Conservation (phyloP, 2,888 invertebrate genomes). For the Phyllotreta striolata region DNA sequence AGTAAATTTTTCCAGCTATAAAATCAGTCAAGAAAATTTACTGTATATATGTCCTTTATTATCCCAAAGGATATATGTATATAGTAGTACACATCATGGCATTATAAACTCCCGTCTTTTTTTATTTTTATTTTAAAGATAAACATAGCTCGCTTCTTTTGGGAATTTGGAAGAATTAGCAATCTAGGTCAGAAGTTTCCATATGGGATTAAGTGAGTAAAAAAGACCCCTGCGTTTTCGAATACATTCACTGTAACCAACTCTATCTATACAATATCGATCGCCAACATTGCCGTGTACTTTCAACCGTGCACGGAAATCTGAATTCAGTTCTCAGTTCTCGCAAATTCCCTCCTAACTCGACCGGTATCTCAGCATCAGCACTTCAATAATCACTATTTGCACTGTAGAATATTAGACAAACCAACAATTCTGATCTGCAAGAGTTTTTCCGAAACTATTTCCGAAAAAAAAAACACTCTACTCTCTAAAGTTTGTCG, state of each 20-base stretch:
- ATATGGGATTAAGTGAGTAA: slow-evolving; percentile 9
- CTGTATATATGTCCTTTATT: slow-evolving; percentile 4
- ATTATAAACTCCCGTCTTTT: slow-evolving; percentile 3
- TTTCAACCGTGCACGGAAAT: slow-evolving; percentile 19
- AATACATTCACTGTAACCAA: slow-evolving; percentile 38
- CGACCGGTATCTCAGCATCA: slow-evolving; percentile 13
- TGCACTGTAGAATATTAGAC: slow-evolving; percentile 9
- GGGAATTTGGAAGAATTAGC: slow-evolving; percentile 3
- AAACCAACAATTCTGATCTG: slow-evolving; percentile 10
- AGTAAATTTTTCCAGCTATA: slow-evolving; percentile 18
- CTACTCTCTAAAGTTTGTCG: too few relatives aligned
- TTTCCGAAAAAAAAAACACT: too few relatives aligned
- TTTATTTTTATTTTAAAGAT: neutral
- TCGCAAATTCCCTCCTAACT: neutral
- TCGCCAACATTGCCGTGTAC: slow-evolving; percentile 20
- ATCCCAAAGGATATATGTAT: neutral
- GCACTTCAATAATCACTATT: slow-evolving; percentile 15
- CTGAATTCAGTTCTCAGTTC: slow-evolving; percentile 17
- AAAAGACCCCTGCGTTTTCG: slow-evolving; percentile 41
- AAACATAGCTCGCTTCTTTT: neutral
- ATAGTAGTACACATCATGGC: neutral
- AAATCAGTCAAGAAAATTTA: slow-evolving; percentile 16
- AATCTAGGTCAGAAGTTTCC: slow-evolving; percentile 9
- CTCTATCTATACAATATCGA: slow-evolving; percentile 25
- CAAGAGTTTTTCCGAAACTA: neutral